Evolutionary conservation across 2,113 vertebrate species (phyloP).

Genomic region (Monopterus albus): DNA sequence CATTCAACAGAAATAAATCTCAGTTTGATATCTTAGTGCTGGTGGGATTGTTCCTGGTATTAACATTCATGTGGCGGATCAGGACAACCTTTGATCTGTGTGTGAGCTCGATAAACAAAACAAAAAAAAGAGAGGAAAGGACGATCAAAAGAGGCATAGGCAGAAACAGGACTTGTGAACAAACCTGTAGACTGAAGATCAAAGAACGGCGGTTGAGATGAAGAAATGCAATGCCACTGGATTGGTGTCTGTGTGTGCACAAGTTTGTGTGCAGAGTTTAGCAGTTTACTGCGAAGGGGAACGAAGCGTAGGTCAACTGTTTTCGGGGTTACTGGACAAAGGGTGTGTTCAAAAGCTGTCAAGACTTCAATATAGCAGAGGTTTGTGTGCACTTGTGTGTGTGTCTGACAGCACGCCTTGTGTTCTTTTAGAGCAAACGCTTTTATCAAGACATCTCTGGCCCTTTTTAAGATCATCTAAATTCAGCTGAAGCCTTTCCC

Average conservation of each 20-base stretch:
- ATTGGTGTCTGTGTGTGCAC: conserved; percentile 11
- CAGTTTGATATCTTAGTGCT: conserved; percentile 16
- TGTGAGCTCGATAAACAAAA: conserved; percentile 54
- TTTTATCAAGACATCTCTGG: conserved; percentile 28
- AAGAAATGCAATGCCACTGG: conserved; percentile 17
- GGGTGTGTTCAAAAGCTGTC: conserved; percentile 56
- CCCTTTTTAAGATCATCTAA: conserved; percentile 26
- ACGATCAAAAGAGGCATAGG: conserved; percentile 39
- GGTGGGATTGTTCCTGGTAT: conserved; percentile 10
- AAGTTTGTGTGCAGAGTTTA: conserved; percentile 3
- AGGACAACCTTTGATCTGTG: conserved; percentile 55
- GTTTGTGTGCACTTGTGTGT: conserved; percentile 1
- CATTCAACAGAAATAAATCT: conserved; percentile 17
- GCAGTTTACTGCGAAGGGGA: conserved; percentile 16
- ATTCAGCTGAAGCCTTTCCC: conserved; percentile 31
- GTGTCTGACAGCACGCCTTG: conserved; percentile 1
- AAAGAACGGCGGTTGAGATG: conserved; percentile 33
- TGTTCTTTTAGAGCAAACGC: conserved; percentile 3
- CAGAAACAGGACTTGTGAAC: conserved; percentile 44
- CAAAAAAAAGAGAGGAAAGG: conserved; percentile 43
- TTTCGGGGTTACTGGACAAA: conserved; percentile 52
- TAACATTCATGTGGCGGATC: conserved; percentile 40
- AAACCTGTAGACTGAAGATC: conserved; percentile 49
- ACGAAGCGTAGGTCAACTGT: conserved; percentile 47
- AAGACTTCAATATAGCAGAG: conserved; percentile 40